These are phyloP conservation scores for Sitobion miscanthi DNA, from an alignment of 1,140 invertebrate genomes.

Conservation along the genomic window DNA sequence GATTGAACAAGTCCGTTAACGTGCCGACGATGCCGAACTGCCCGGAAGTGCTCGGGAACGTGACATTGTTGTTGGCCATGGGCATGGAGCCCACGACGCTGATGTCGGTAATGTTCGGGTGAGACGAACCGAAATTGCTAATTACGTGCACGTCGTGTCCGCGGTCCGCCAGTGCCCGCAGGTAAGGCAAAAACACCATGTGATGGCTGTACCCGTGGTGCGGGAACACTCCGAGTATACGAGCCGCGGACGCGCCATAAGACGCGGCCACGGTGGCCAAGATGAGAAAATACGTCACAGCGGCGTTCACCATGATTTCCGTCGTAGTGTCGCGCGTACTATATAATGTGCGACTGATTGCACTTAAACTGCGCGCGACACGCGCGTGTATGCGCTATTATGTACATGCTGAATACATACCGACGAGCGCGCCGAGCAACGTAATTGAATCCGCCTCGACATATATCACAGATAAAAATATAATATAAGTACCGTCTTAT, in stretches of 20 bases:
- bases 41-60: background rate
- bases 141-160: conserved; percentile 62
- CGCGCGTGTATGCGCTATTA: background rate
- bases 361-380: background rate
- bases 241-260: background rate
- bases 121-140: conserved; percentile 62
- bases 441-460: background rate
- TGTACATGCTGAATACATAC: background rate
- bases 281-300: background rate
- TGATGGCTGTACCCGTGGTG: conserved; percentile 62
- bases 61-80: conserved; percentile 37
- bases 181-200: conserved; percentile 61
- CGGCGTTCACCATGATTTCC: background rate
- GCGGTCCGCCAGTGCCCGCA: conserved; percentile 60
- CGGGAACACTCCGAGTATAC: conserved; percentile 61
- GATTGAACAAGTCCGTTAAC: background rate
- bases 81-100: conserved; percentile 50
- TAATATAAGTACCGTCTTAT: background rate
- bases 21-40: background rate
- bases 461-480: background rate
- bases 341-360: background rate
- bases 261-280: no score
- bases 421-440: background rate
- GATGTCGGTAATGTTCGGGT: conserved; percentile 67
- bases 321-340: background rate